These are phyloP conservation scores for Cephus nigrinus DNA, from an alignment of 2,888 invertebrate species.

Conservation along the genomic window DNA sequence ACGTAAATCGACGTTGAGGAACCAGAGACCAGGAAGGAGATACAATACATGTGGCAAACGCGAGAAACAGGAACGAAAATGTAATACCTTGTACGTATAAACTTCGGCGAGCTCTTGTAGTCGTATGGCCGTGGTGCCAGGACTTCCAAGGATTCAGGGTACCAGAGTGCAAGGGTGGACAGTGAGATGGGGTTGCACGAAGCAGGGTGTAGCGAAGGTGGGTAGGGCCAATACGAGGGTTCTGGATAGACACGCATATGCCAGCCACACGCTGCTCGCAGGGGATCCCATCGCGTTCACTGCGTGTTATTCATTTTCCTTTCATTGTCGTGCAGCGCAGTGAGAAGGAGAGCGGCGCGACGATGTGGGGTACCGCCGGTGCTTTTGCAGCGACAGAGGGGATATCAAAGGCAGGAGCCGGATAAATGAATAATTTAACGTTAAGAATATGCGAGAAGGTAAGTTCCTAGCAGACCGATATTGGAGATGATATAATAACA, in stretches of 20 bases:
- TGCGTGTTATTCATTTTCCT: background rate
- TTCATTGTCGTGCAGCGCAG: background rate
- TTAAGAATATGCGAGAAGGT: background rate
- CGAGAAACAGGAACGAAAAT: background rate
- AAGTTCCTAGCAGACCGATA: background rate
- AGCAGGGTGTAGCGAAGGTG: background rate
- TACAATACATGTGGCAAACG: background rate
- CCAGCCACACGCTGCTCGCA: background rate
- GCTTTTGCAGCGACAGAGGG: background rate
- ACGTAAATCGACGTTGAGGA: background rate
- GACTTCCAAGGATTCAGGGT: background rate
- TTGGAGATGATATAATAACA: slow-evolving; percentile 1
- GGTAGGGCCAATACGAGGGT: background rate
- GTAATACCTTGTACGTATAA: background rate
- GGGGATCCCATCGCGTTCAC: background rate
- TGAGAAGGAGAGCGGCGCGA: background rate
- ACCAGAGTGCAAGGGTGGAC: background rate
- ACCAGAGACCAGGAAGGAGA: background rate
- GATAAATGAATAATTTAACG: background rate
- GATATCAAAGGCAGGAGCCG: background rate
- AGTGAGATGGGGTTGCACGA: background rate
- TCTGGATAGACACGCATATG: background rate
- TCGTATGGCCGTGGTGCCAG: background rate
- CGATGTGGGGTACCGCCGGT: background rate
- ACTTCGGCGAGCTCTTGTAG: background rate